phyloP scores from a whole-genome alignment of 2,113 vertebrate species.

The Pycnonotus jocosus region DNA sequence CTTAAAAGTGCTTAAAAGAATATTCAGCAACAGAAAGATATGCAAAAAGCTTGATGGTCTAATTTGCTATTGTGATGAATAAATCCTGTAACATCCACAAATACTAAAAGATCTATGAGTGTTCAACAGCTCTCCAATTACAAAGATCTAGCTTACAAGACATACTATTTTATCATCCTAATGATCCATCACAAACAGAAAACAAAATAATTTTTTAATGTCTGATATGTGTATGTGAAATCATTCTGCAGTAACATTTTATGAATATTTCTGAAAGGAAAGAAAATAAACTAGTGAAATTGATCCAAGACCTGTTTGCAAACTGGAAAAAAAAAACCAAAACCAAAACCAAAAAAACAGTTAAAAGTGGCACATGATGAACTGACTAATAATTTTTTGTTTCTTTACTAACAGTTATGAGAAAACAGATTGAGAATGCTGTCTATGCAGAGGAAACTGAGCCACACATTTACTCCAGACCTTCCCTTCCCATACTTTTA shows the following conservation, averaged over 20 bases:
- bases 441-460: background rate
- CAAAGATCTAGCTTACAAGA: background rate
- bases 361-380: background rate
- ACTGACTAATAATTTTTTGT: background rate
- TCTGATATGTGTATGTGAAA: background rate
- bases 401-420: background rate
- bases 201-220: background rate
- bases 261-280: background rate
- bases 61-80: background rate
- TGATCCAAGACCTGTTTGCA: background rate
- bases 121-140: background rate
- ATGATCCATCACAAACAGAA: background rate
- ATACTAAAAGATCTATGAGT: background rate
- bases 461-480: background rate
- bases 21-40: background rate
- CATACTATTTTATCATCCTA: background rate
- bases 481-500: background rate
- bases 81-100: background rate
- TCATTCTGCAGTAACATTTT: background rate
- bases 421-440: background rate
- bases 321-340: background rate
- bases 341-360: too few relatives aligned
- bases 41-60: background rate
- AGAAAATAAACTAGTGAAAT: background rate
- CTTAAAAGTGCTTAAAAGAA: background rate